These are phyloP conservation scores for Pseudolycoriella hygida DNA, from an alignment of 2,888 invertebrate species.

Conservation along the genomic window DNA sequence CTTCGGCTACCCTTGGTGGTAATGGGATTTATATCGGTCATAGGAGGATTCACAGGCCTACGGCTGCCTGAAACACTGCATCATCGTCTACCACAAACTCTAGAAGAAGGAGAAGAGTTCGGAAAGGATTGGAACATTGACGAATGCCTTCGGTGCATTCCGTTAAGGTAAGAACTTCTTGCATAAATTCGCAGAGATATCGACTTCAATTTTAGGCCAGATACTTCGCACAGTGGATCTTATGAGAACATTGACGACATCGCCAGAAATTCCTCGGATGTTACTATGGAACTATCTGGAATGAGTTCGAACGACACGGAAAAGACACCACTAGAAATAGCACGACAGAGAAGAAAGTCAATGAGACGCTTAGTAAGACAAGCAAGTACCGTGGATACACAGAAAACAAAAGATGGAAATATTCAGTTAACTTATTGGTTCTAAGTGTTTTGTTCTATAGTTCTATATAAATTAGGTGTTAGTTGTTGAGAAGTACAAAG, in stretches of 20 bases:
- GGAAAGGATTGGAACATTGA: conserved; percentile 64
- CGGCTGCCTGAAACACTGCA: conserved; percentile 74
- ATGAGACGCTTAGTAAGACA: conserved; percentile 58
- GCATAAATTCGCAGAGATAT: conserved; percentile 1
- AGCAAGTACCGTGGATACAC: conserved; percentile 66
- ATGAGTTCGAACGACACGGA: conserved; percentile 26
- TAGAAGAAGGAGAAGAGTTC: conserved; percentile 75
- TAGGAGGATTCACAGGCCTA: conserved; percentile 64
- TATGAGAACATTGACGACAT: conserved; percentile 57
- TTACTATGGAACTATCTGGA: conserved; percentile 18
- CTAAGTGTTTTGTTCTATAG: too few species aligned
- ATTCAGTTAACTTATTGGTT: conserved; percentile 83
- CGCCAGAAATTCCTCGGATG: conserved; percentile 24
- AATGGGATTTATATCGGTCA: conserved; percentile 63
- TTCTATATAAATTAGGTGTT: too few species aligned
- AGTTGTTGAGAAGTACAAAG: too few species aligned
- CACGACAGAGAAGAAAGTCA: conserved; percentile 30
- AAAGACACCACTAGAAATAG: conserved; percentile 27
- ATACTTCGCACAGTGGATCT: conserved; percentile 36
- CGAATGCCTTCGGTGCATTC: conserved; percentile 56
- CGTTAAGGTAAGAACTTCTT: conserved; percentile 34
- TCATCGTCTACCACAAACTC: conserved; percentile 64
- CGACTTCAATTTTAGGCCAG: conserved; percentile 29
- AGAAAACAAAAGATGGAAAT: conserved; percentile 56
- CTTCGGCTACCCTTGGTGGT: conserved; percentile 67